Evolutionary conservation across 2,113 vertebrate species (phyloP).

Genomic region (Gadus chalcogrammus): DNA sequence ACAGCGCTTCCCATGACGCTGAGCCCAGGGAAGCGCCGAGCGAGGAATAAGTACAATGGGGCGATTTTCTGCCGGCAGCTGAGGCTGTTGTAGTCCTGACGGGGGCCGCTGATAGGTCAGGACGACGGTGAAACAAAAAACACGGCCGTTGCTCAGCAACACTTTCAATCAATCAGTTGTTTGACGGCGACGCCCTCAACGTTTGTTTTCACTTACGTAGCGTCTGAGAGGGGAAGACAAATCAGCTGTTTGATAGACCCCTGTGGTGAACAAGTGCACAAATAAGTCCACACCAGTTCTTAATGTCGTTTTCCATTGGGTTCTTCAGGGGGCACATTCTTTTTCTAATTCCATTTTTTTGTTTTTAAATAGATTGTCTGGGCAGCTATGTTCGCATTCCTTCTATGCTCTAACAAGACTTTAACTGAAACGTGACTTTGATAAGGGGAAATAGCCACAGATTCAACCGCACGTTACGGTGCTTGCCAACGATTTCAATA

Average conservation of each 20-base stretch:
- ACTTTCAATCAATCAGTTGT: conserved; percentile 62
- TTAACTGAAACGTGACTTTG: too few species aligned
- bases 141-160: conserved; percentile 38
- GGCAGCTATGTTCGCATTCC: too few species aligned
- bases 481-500: too few species aligned
- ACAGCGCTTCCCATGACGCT: conserved; percentile 12
- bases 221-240: conserved; percentile 4
- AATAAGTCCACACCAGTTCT: too few species aligned
- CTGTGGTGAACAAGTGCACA: too few species aligned
- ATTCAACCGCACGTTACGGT: too few species aligned
- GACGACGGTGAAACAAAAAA: conserved; percentile 47
- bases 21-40: conserved; percentile 26
- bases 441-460: too few species aligned
- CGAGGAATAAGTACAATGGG: conserved; percentile 3
- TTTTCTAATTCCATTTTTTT: too few species aligned
- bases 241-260: background rate
- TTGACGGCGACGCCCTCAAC: conserved; percentile 27
- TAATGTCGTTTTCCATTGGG: too few species aligned
- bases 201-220: background rate
- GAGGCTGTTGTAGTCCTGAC: conserved; percentile 54
- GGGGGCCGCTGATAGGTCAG: conserved; percentile 37
- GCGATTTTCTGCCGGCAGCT: background rate
- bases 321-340: too few species aligned
- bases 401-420: too few species aligned
- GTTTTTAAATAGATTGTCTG: too few species aligned